Evolutionary conservation across 2,113 vertebrate genomes (phyloP).

Genomic region (Cricetomys ansorgei): DNA sequence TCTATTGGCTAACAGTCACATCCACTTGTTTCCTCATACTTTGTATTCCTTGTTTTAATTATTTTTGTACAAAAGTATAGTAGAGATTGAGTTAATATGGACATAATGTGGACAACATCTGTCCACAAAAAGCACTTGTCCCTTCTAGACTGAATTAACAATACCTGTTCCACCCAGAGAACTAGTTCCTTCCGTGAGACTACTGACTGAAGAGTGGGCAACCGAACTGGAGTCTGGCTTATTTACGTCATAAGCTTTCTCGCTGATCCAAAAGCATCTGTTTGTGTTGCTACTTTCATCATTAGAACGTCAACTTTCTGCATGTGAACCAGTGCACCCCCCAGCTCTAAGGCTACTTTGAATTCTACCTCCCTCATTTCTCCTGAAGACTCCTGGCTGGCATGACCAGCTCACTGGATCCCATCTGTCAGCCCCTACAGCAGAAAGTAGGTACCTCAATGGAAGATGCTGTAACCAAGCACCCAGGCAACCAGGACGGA

Average conservation of each 20-base stretch:
- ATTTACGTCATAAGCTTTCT: background rate
- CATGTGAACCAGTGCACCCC: background rate
- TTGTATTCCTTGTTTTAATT: background rate
- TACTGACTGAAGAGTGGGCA: background rate
- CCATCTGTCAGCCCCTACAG: background rate
- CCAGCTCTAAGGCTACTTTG: background rate
- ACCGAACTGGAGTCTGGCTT: background rate
- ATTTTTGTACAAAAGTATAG: background rate
- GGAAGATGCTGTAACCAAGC: background rate
- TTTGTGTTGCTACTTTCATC: background rate
- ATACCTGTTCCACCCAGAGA: constrained; percentile 2
- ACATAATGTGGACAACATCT: no score
- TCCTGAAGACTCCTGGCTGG: background rate
- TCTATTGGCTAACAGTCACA: background rate
- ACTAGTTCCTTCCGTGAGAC: background rate
- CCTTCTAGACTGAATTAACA: no score
- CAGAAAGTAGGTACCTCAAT: background rate
- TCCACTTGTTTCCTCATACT: background rate
- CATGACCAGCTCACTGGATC: background rate
- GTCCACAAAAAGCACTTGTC: background rate
- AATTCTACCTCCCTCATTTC: background rate
- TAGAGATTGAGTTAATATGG: background rate
- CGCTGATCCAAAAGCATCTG: background rate
- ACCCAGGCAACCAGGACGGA: background rate
- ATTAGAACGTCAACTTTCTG: background rate